These are phyloP conservation scores for Lepus americanus DNA, from an alignment of 2,113 vertebrate genomes.

Conservation along the genomic window DNA sequence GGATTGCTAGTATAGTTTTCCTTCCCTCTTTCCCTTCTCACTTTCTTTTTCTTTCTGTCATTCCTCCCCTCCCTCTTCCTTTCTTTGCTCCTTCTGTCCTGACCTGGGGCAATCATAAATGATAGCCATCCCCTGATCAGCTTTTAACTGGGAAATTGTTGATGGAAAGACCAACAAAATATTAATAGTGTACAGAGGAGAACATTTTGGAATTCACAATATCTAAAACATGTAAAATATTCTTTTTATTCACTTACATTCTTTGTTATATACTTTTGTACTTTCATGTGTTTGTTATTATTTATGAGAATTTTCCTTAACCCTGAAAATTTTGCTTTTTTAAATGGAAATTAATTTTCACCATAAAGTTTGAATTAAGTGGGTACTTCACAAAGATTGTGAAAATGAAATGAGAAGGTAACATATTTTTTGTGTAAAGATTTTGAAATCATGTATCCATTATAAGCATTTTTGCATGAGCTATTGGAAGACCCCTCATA, in stretches of 20 bases:
- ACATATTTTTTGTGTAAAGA: no score
- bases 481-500: no score
- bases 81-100: background rate
- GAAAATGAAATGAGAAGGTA: no score
- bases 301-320: conserved; percentile 7
- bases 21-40: background rate
- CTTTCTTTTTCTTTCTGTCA: background rate
- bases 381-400: no score
- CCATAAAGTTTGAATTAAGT: background rate
- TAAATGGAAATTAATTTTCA: background rate
- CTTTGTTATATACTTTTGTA: background rate
- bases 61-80: background rate
- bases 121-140: background rate
- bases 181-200: background rate
- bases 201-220: background rate
- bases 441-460: no score
- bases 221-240: background rate
- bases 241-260: background rate
- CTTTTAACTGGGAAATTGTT: background rate
- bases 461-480: no score
- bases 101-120: background rate
- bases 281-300: background rate
- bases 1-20: background rate
- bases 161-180: background rate
- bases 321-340: background rate